Conservation (phyloP, 2,888 invertebrate genomes). For the Hirtodrosophila trivittata region DNA sequence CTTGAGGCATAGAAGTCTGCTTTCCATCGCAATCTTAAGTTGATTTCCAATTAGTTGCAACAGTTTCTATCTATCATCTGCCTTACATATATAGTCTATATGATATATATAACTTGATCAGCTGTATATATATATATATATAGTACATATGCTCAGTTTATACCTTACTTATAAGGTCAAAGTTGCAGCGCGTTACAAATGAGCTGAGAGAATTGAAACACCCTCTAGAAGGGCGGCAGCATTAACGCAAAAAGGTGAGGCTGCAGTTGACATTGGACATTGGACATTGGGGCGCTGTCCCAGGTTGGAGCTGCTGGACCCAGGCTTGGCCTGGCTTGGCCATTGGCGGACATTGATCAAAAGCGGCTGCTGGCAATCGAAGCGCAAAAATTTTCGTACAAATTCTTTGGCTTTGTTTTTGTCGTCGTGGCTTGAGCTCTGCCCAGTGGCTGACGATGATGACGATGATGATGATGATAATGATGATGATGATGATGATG, state of each 20-base stretch:
- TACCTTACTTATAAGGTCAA: no score
- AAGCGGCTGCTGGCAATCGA: conserved; percentile 71
- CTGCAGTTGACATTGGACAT: conserved; percentile 72
- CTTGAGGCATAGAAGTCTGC: no score
- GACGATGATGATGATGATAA: conserved; percentile 29
- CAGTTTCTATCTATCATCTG: no score
- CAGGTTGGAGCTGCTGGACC: not conserved
- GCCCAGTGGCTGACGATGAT: not conserved
- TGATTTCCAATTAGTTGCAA: no score
- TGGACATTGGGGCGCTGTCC: conserved; percentile 25
- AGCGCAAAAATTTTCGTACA: conserved; percentile 79
- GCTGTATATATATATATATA: no score
- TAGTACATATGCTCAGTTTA: no score
- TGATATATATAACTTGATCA: no score
- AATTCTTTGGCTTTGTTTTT: conserved; percentile 69
- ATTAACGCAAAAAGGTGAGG: conserved; percentile 49
- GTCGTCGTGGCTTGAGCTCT: conserved; percentile 12
- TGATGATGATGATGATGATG: conserved; percentile 11
- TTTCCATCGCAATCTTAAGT: no score
- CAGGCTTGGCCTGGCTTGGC: conserved; percentile 3
- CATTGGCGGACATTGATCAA: conserved; percentile 68
- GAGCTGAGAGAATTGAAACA: conserved; percentile 6
- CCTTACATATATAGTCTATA: no score
- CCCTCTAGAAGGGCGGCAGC: not conserved
- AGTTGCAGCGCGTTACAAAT: conserved; percentile 15